A percentile compares a stretch with the other conserved stretches of the same genome.
Evolutionary conservation across 2,113 vertebrate species (phyloP).

Genomic region (Oreamnos americanus): DNA sequence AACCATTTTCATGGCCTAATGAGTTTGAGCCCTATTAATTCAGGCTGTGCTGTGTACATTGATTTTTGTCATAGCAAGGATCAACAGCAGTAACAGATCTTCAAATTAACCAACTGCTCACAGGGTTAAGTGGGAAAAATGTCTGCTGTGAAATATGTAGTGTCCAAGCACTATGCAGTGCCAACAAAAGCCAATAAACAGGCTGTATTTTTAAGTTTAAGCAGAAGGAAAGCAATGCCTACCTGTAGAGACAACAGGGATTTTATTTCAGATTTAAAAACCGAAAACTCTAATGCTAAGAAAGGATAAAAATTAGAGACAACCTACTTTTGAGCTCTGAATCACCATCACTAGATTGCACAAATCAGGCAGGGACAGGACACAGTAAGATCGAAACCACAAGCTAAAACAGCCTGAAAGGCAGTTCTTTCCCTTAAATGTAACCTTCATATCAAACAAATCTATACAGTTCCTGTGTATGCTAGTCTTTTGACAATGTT

Average conservation of each 20-base stretch:
- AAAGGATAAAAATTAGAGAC: slow-evolving; percentile 65
- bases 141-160: slow-evolving; percentile 51
- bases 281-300: slow-evolving; percentile 34
- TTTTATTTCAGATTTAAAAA: slow-evolving; percentile 22
- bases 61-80: slow-evolving; percentile 74
- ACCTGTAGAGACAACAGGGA: slow-evolving; percentile 22
- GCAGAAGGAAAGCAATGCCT: slow-evolving; percentile 25
- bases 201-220: slow-evolving; percentile 56
- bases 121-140: slow-evolving; percentile 68
- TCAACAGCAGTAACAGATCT: slow-evolving; percentile 74
- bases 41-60: slow-evolving; percentile 65
- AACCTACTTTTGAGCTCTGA: slow-evolving; percentile 59
- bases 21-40: slow-evolving; percentile 75
- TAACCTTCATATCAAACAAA: slow-evolving; percentile 68
- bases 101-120: slow-evolving; percentile 75
- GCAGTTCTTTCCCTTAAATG: slow-evolving; percentile 46
- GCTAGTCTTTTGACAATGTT: slow-evolving; percentile 42
- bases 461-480: neutral
- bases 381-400: slow-evolving; percentile 63
- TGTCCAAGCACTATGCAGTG: slow-evolving; percentile 9
- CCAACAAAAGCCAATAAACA: slow-evolving; percentile 33
- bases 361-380: slow-evolving; percentile 52
- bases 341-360: slow-evolving; percentile 55
- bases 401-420: slow-evolving; percentile 16
- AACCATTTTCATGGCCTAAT: slow-evolving; percentile 74